Conservation (phyloP, 2,113 vertebrate species). For the Ageneiosus marmoratus region DNA sequence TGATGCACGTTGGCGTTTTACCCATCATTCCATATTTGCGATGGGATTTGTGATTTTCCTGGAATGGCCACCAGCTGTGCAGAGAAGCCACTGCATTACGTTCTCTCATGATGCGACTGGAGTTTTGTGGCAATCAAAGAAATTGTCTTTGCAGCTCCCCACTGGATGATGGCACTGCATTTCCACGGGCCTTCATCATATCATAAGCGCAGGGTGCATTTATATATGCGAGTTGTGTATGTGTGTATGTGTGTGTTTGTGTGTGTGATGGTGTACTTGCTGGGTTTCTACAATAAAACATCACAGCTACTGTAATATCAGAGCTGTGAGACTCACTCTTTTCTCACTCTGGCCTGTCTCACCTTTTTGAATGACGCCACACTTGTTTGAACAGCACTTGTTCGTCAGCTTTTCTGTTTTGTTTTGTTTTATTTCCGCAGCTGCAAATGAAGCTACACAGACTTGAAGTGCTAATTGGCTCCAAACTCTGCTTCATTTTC, state of each 20-base stretch:
- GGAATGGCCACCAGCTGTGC: constrained; percentile 52
- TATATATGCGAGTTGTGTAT: not conserved
- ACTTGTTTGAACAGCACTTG: constrained; percentile 49
- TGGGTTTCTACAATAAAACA: constrained; percentile 21
- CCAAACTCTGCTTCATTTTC: constrained; percentile 43
- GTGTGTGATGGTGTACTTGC: too few relatives aligned
- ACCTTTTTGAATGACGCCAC: constrained; percentile 53
- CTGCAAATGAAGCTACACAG: constrained; percentile 53
- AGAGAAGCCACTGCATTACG: constrained; percentile 40
- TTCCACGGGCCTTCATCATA: constrained; percentile 32
- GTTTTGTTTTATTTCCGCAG: constrained; percentile 46
- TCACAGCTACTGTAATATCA: constrained; percentile 13
- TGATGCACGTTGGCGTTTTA: not conserved
- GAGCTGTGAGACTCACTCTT: not conserved
- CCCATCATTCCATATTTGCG: constrained; percentile 22
- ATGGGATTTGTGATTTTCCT: constrained; percentile 38
- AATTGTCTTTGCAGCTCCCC: constrained; percentile 38
- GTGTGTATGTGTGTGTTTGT: too few relatives aligned
- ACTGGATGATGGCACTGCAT: constrained; percentile 34
- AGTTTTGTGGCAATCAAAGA: constrained; percentile 48
- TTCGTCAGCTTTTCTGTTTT: constrained; percentile 31
- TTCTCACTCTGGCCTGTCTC: constrained; percentile 35
- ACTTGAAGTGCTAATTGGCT: constrained; percentile 61
- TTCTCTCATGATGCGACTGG: constrained; percentile 24
- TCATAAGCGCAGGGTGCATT: constrained; percentile 8